Evolutionary conservation across 2,113 vertebrate species (phyloP).

Genomic region (Plecotus auritus): DNA sequence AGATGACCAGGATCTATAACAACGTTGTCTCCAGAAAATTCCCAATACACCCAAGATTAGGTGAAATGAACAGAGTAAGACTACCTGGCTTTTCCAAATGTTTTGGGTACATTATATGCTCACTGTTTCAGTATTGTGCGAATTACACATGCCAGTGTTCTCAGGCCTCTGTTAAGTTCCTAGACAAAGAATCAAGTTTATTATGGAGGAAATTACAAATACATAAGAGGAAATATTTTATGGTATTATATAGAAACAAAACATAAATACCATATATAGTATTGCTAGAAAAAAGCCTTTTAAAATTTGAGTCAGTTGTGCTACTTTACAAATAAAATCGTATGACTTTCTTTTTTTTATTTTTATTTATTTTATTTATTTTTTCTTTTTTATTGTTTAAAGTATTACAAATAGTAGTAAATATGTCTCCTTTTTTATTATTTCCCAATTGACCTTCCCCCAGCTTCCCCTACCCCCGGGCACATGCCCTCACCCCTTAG

Average conservation of each 20-base stretch:
- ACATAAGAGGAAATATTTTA: not conserved
- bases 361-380: too few species aligned
- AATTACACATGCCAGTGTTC: not conserved
- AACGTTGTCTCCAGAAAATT: not conserved
- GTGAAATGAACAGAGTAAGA: not conserved
- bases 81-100: not conserved
- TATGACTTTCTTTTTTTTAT: not conserved
- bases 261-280: not conserved
- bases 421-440: too few species aligned
- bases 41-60: not conserved
- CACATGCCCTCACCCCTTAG: not conserved
- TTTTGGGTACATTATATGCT: not conserved
- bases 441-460: too few species aligned
- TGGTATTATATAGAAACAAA: not conserved
- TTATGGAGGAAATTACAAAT: not conserved
- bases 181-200: not conserved
- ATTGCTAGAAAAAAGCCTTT: not conserved
- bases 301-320: not conserved
- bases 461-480: too few species aligned
- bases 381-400: too few species aligned
- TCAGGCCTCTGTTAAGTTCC: not conserved
- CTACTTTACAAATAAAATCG: not conserved
- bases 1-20: not conserved
- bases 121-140: not conserved
- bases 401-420: too few species aligned